Conservation (phyloP, 2,113 vertebrate species). For the Peromyscus californicus region DNA sequence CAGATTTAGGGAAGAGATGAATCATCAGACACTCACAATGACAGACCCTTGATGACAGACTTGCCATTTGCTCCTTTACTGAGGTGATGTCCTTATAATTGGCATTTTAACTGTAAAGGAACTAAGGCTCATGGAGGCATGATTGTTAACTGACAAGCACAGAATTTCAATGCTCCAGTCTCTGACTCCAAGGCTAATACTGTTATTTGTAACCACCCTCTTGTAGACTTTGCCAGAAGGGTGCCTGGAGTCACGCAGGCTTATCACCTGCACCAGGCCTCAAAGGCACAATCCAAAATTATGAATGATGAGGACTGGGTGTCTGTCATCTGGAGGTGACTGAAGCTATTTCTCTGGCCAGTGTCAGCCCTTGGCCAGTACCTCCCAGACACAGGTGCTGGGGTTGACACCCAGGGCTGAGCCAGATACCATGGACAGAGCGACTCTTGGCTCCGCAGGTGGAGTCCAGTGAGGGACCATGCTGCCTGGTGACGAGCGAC, state of each 20-base stretch:
- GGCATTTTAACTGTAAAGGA: not conserved
- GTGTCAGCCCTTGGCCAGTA: not conserved
- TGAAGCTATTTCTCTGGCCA: not conserved
- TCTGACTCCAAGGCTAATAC: not conserved
- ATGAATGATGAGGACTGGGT: not conserved
- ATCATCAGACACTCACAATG: not conserved
- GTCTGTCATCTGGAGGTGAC: not conserved
- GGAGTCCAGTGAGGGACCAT: not conserved
- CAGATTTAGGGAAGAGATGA: not conserved
- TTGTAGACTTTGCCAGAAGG: not conserved
- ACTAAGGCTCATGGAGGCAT: not conserved
- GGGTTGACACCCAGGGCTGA: not conserved
- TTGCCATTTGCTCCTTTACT: not conserved
- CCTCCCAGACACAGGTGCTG: not conserved
- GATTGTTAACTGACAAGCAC: not conserved
- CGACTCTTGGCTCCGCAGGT: not conserved
- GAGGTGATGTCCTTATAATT: not conserved
- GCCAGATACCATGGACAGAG: not conserved
- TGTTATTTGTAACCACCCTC: not conserved
- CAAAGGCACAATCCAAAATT: not conserved
- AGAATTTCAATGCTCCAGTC: not conserved
- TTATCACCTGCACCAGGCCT: not conserved
- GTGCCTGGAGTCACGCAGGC: not conserved
- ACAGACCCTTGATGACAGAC: not conserved
- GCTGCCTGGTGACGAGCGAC: not conserved